Conservation (phyloP, 2,797 vertebrate species). For the Chaunax sp. region DNA sequence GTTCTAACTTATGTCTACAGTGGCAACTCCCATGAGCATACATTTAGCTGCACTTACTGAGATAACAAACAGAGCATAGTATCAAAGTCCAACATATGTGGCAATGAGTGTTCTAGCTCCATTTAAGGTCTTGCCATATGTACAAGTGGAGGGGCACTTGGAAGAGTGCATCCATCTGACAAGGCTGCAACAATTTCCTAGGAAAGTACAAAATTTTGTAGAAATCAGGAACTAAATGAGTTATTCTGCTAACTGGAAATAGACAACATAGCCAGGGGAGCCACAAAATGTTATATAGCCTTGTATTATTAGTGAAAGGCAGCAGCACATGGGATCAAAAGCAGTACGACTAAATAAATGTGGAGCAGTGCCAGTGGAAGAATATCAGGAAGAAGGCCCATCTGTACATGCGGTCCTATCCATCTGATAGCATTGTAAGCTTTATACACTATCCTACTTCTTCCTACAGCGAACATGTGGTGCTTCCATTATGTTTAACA, state of each 20-base stretch:
- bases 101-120: not conserved
- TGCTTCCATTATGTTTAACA: constrained; percentile 22
- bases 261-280: not conserved
- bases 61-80: constrained; percentile 40
- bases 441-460: constrained; percentile 9
- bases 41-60: constrained; percentile 16
- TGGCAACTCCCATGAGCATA: constrained; percentile 12
- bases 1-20: constrained; percentile 17
- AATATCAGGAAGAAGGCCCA: constrained; percentile 19
- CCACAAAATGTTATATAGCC: not conserved
- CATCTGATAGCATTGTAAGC: constrained; percentile 24
- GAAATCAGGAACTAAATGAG: too few species aligned
- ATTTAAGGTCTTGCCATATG: not conserved
- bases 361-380: not conserved
- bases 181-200: too few species aligned
- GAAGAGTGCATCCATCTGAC: too few species aligned
- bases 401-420: constrained; percentile 22
- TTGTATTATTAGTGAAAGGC: not conserved
- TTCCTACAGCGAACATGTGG: constrained; percentile 33
- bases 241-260: too few species aligned
- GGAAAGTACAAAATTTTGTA: too few species aligned
- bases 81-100: constrained; percentile 45
- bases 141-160: not conserved
- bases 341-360: not conserved
- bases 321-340: not conserved